Conservation (phyloP, 2,797 vertebrate genomes). For the Epinephelus malabaricus region DNA sequence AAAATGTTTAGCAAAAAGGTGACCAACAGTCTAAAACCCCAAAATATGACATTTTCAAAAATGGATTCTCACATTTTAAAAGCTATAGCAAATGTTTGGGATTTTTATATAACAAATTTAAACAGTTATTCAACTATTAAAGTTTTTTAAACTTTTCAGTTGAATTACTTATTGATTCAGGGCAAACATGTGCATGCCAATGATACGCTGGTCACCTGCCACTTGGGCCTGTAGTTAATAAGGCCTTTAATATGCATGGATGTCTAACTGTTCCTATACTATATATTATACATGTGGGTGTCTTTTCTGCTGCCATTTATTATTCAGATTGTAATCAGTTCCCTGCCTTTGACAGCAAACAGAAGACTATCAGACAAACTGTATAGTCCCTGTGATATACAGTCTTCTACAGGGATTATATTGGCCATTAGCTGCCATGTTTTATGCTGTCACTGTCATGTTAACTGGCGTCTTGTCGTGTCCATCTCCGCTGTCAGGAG, state of each 20-base stretch:
- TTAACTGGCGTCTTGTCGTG: constrained; percentile 48
- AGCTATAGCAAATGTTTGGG: not conserved
- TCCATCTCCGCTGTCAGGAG: constrained; percentile 85
- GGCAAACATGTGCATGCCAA: not conserved
- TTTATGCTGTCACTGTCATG: constrained; percentile 29
- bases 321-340: constrained; percentile 43
- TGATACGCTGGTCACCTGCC: not conserved
- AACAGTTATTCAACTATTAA: not conserved
- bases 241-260: constrained; percentile 27
- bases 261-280: not conserved
- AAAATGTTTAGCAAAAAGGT: not conserved
- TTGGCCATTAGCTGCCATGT: constrained; percentile 22
- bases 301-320: constrained; percentile 49
- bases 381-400: constrained; percentile 16
- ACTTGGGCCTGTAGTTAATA: constrained; percentile 12
- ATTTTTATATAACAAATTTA: not conserved
- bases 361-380: constrained; percentile 22
- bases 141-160: not conserved
- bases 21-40: not conserved
- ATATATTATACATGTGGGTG: constrained; percentile 42
- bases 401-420: constrained; percentile 2
- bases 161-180: not conserved
- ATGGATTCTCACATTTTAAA: not conserved
- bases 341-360: constrained; percentile 34
- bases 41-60: not conserved